These are phyloP conservation scores for Drosophila subpulchrella DNA, from an alignment of 1,140 invertebrate species.

Conservation along the genomic window DNA sequence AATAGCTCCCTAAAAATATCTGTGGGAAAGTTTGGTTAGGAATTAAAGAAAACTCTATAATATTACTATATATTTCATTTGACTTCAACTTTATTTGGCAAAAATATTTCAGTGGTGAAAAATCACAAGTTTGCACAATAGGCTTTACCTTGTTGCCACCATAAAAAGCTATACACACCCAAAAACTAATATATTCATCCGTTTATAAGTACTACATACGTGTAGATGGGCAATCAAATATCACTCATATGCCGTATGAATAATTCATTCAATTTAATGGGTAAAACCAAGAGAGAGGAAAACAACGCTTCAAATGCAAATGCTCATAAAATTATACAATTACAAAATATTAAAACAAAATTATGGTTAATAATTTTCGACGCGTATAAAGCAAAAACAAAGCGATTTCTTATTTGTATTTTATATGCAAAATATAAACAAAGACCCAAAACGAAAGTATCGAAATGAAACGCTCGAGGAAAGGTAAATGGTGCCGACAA, in stretches of 20 bases:
- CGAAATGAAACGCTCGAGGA: slow-evolving; percentile 37
- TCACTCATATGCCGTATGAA: slow-evolving; percentile 78
- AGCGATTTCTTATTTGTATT: slow-evolving; percentile 42
- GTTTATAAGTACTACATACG: slow-evolving; percentile 5
- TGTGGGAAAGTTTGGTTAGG: neutral
- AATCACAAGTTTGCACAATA: neutral
- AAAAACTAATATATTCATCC: neutral
- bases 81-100: neutral
- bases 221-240: slow-evolving; percentile 66
- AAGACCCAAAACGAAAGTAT: slow-evolving; percentile 49
- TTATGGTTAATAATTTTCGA: slow-evolving; percentile 73
- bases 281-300: slow-evolving; percentile 5
- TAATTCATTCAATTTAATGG: slow-evolving; percentile 63
- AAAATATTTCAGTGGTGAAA: too few relatives aligned
- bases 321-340: slow-evolving; percentile 79
- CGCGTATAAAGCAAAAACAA: slow-evolving; percentile 36
- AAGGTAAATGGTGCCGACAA: slow-evolving; percentile 75
- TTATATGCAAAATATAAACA: slow-evolving; percentile 76
- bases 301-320: slow-evolving; percentile 54
- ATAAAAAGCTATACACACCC: slow-evolving; percentile 16
- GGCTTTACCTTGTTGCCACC: neutral
- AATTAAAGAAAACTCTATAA: neutral
- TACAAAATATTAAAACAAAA: slow-evolving; percentile 78
- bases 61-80: neutral
- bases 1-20: neutral